Percentiles rank a stretch among this genome's conserved stretches.
Conservation (phyloP, 2,888 invertebrate genomes). For the Drosophila seclusa region DNA sequence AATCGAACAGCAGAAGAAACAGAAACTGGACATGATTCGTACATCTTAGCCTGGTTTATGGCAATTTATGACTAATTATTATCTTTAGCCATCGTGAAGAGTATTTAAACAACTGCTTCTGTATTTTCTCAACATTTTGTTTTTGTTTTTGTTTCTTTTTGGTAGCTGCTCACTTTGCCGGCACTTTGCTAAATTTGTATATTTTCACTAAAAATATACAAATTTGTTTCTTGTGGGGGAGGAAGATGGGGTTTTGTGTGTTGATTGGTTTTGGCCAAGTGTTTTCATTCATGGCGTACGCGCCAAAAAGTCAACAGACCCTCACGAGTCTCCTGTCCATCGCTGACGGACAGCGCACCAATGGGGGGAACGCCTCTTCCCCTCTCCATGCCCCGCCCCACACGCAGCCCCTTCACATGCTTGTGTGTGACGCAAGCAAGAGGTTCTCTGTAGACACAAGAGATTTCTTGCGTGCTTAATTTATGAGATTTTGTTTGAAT, state of each 20-base stretch:
- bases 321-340: conserved; percentile 34
- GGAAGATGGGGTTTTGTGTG: conserved; percentile 6
- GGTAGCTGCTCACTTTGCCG: conserved; percentile 31
- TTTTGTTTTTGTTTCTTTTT: conserved; percentile 17
- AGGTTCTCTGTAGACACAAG: background rate
- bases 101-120: conserved; percentile 28
- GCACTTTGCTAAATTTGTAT: conserved; percentile 71
- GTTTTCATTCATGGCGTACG: conserved; percentile 71
- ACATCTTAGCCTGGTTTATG: background rate
- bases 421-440: conserved; percentile 40
- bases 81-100: conserved; percentile 16
- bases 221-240: conserved; percentile 7
- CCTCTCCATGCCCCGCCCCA: background rate
- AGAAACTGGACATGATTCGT: background rate
- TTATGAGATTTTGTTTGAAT: conserved; percentile 66
- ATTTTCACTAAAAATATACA: conserved; percentile 72
- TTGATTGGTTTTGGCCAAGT: conserved; percentile 64
- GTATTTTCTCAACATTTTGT: background rate
- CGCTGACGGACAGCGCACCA: conserved; percentile 30
- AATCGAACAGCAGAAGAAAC: background rate
- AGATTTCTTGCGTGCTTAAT: conserved; percentile 57
- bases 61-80: background rate
- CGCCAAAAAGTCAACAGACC: conserved; percentile 70
- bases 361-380: background rate
- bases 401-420: conserved; percentile 12